These are phyloP conservation scores for Cartodere bifasciata DNA, from an alignment of 2,888 invertebrate genomes.

Conservation along the genomic window DNA sequence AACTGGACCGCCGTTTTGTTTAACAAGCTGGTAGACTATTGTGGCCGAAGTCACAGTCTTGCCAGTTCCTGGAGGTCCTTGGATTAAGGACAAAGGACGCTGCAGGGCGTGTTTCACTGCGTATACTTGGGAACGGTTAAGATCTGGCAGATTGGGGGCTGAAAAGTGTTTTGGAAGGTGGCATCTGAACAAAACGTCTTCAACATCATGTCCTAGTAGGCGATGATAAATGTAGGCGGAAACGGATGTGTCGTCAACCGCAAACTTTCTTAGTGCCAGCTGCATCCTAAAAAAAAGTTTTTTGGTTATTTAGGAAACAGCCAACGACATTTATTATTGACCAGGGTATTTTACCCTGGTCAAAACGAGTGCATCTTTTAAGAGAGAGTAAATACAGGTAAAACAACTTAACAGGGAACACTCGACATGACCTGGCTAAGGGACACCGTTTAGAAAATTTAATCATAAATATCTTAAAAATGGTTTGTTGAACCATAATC, in stretches of 20 bases:
- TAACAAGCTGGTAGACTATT: slow-evolving; percentile 94
- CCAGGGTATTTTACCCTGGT: too few relatives aligned
- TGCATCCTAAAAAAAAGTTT: slow-evolving; percentile 63
- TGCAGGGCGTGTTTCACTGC: slow-evolving; percentile 98
- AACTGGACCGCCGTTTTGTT: slow-evolving; percentile 88
- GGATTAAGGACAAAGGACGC: slow-evolving; percentile 89
- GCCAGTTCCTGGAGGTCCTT: slow-evolving; percentile 95
- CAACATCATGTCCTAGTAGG: slow-evolving; percentile 85
- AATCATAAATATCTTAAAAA: too few relatives aligned
- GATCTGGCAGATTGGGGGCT: slow-evolving; percentile 92
- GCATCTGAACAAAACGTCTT: slow-evolving; percentile 83
- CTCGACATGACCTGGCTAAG: too few relatives aligned
- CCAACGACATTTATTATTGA: too few relatives aligned
- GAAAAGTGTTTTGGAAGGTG: slow-evolving; percentile 93
- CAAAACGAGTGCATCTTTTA: too few relatives aligned
- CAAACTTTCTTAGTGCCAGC: slow-evolving; percentile 84
- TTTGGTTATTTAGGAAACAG: too few relatives aligned
- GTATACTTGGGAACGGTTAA: slow-evolving; percentile 96
- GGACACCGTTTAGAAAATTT: too few relatives aligned
- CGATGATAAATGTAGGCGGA: slow-evolving; percentile 97
- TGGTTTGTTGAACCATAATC: too few relatives aligned
- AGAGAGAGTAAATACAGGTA: too few relatives aligned
- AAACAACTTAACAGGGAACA: too few relatives aligned
- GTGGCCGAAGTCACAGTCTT: slow-evolving; percentile 99
- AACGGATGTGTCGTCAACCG: slow-evolving; percentile 91